Conservation (phyloP, 92 coral and sea anemone species). For the Diadumene lineata region DNA sequence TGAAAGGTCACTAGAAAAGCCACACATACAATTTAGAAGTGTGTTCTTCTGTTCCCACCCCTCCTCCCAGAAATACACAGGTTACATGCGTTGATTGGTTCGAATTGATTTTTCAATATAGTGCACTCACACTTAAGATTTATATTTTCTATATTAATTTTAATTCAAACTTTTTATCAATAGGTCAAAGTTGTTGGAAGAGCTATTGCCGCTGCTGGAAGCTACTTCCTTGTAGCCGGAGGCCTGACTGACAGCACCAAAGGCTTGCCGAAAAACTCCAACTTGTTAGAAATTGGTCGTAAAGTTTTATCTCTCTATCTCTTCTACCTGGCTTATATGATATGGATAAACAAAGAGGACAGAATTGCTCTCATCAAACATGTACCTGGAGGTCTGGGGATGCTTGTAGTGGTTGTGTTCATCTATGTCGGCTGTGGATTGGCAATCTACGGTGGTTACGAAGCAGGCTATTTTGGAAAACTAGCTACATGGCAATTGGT, state of each 20-base stretch:
- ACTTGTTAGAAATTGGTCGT: slow-evolving; percentile 74
- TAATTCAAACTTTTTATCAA: neutral
- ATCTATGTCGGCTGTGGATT: slow-evolving; percentile 79
- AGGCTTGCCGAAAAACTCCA: slow-evolving; percentile 41
- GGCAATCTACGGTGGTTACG: slow-evolving; percentile 83
- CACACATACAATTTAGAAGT: too few relatives aligned
- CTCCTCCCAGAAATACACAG: too few relatives aligned
- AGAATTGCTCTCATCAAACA: slow-evolving; percentile 69
- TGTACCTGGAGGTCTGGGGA: slow-evolving; percentile 73
- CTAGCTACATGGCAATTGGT: slow-evolving; percentile 82
- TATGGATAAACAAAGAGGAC: slow-evolving; percentile 89
- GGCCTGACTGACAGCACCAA: slow-evolving; percentile 81
- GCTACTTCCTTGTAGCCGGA: slow-evolving; percentile 88
- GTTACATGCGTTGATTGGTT: too few relatives aligned
- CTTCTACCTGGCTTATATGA: slow-evolving; percentile 83
- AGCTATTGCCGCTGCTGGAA: slow-evolving; percentile 78
- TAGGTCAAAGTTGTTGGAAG: slow-evolving; percentile 82
- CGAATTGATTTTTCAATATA: too few relatives aligned
- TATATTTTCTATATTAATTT: neutral
- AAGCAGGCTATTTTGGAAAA: slow-evolving; percentile 90
- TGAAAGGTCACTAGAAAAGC: too few relatives aligned
- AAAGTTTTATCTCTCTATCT: slow-evolving; percentile 79
- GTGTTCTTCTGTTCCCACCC: too few relatives aligned
- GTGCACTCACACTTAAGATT: too few relatives aligned
- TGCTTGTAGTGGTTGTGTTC: slow-evolving; percentile 59